A percentile compares a stretch with the other conserved stretches of the same genome.
Evolutionary conservation across 1,140 invertebrate genomes (phyloP).

Genomic region (Magallana ariakensis): DNA sequence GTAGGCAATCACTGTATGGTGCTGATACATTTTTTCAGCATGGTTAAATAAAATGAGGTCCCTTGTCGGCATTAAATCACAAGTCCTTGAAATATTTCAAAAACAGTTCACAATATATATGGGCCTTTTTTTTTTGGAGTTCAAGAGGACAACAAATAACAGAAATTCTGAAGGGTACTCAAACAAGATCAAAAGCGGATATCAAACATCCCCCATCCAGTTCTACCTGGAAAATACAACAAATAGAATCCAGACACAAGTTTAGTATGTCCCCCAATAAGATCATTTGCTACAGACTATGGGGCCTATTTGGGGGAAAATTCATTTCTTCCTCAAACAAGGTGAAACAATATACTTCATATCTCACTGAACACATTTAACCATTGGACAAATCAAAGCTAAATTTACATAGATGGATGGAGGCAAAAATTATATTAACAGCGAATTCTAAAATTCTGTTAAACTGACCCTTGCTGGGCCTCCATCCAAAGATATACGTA

Average conservation of each 20-base stretch:
- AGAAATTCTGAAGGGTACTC: not conserved
- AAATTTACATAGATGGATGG: too few relatives aligned
- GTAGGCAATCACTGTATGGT: slow-evolving; percentile 3
- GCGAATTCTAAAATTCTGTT: too few relatives aligned
- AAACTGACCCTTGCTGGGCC: not conserved
- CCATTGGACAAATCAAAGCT: too few relatives aligned
- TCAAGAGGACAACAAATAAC: not conserved
- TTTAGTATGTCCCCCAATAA: not conserved
- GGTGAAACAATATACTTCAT: too few relatives aligned
- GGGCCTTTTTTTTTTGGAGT: not conserved
- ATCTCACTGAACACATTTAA: too few relatives aligned
- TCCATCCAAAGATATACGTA: not conserved
- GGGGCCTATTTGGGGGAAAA: not conserved
- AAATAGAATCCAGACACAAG: not conserved
- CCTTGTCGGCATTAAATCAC: not conserved
- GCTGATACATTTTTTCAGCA: slow-evolving; percentile 10
- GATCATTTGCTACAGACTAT: not conserved
- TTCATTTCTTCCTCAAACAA: not conserved
- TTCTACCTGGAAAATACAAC: not conserved
- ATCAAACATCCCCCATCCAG: not conserved
- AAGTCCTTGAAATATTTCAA: not conserved
- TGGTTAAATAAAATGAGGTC: not conserved
- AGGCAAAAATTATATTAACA: too few relatives aligned
- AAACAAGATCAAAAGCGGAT: not conserved
- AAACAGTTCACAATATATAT: not conserved